Base-by-base conservation (phyloP, 1,140 invertebrate species). In the Bombus impatiens region DNA sequence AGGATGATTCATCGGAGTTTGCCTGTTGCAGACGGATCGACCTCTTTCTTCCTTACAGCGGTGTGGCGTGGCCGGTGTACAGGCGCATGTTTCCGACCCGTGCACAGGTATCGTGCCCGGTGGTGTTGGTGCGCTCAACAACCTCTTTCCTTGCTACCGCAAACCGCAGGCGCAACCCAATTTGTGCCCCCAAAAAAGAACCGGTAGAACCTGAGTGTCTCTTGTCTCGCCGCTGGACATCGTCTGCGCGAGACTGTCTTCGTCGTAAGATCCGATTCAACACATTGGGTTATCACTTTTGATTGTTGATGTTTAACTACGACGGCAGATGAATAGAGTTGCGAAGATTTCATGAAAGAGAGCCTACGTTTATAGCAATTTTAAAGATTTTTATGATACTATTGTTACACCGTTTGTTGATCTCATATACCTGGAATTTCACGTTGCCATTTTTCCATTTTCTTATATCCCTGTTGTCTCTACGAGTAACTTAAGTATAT, bases 1-100 rank as follows among this genome's bases (percentile, higher is more conserved):
- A 87, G 40, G 91, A 84, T 92, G 92, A 91, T 90, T 92, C 91
- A 92, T 91, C 91, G 86, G 84, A 84, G 80, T 88, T 85, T 44
- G 82, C 57, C 70, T 78, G 82, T 76, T 76, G 85, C 91, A 91
- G 89, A 93, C 90, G 88, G 79, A 91, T 92, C 90, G 83, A 84
- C 77, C 83, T 84, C 92, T 91, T 92, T 90, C 90, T 87, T 89
- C 81, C 79, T 87, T n/a, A 57, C 59, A 87, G 86, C 87, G 86
- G 86, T 82, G 80, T 86, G 22, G n/a, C 8, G 22, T 62, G n/a
- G 65, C 62, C 18, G 75, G 65, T n/a, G 37, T 15, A 44, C 32
- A 59, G 10, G 37, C 47, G 65, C 67, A 40, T 13, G 13, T 84
- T 28, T 68, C 62, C 47, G n/a, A 37, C 25, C 15, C 3, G 81